phyloP scores from a whole-genome alignment of 2,797 vertebrate species.

The Leontocebus nigricollis region DNA sequence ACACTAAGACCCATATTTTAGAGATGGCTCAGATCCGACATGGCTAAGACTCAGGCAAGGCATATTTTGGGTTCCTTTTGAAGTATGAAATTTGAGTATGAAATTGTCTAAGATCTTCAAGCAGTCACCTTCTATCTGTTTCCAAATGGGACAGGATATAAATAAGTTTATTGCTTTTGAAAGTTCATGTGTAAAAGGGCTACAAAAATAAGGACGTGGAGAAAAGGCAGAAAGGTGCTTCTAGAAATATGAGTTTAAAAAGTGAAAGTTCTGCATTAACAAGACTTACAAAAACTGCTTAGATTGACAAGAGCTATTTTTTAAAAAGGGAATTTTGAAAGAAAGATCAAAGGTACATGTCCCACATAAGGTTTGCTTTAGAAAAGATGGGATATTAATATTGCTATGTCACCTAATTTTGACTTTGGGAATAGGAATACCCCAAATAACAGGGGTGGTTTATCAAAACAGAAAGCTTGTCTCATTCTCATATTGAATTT shows the following conservation, averaged over 20 bases:
- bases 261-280: not conserved
- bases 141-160: not conserved
- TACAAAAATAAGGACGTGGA: not conserved
- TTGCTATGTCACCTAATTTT: not conserved
- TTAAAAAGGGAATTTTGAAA: not conserved
- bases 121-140: not conserved
- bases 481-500: not conserved
- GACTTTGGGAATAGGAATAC: not conserved
- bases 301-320: not conserved
- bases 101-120: constrained; percentile 24
- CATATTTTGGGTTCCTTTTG: not conserved
- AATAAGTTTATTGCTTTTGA: constrained; percentile 31
- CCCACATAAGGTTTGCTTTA: not conserved
- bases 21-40: not conserved
- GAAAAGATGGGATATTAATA: not conserved
- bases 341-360: not conserved
- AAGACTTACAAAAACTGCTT: not conserved
- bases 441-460: not conserved
- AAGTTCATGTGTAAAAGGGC: not conserved
- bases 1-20: not conserved
- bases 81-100: not conserved
- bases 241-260: constrained; percentile 29
- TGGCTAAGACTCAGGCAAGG: not conserved
- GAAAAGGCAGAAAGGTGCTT: not conserved
- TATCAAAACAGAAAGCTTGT: not conserved